Percentiles rank a stretch among this genome's conserved stretches.
These are phyloP conservation scores for Laterallus jamaicensis DNA, from an alignment of 2,113 vertebrate species.

Conservation along the genomic window DNA sequence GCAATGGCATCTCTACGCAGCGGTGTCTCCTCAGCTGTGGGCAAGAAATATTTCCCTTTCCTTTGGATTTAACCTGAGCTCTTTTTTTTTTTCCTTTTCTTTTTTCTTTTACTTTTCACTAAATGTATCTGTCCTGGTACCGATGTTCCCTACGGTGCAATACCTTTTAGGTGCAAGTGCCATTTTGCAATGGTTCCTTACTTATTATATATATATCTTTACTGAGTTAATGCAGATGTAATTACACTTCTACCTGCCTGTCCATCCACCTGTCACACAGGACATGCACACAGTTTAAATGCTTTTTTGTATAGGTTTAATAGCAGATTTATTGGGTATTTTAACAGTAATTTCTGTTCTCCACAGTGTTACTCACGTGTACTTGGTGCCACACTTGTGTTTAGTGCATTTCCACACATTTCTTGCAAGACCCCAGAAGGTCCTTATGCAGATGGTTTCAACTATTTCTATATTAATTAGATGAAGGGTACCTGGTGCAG, in stretches of 20 bases:
- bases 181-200: neutral
- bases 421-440: neutral
- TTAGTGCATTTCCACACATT: neutral
- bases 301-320: neutral
- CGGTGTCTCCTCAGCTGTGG: neutral
- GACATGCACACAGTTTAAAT: neutral
- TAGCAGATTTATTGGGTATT: neutral
- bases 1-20: neutral
- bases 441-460: accelerated
- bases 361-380: neutral
- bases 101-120: neutral
- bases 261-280: neutral
- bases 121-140: neutral
- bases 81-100: neutral
- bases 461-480: neutral
- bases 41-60: neutral
- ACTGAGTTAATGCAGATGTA: neutral
- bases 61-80: neutral
- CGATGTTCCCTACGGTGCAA: neutral
- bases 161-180: neutral
- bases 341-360: neutral
- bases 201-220: neutral
- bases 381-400: neutral
- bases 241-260: neutral
- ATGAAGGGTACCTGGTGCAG: no score